A percentile compares a stretch with the other conserved stretches of the same genome.
phyloP scores from a whole-genome alignment of 2,797 vertebrate species.

The Etheostoma nigrum region DNA sequence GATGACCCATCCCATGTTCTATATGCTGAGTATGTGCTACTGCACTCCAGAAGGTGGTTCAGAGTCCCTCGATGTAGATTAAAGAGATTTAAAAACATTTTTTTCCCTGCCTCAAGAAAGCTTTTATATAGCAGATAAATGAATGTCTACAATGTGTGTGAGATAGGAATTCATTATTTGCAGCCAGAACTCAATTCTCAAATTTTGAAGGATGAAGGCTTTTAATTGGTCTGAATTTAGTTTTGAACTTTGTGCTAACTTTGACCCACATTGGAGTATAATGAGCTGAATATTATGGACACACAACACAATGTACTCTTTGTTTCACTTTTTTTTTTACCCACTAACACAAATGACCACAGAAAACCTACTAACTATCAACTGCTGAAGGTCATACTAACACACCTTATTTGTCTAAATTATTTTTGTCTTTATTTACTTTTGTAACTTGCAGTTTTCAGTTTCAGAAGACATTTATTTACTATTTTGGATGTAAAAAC shows the following conservation, averaged over 20 bases:
- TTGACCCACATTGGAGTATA: slow-evolving; percentile 26
- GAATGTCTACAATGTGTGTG: no score
- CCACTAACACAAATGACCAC: not conserved
- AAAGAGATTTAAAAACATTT: no score
- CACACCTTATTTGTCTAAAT: not conserved
- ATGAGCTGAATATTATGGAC: slow-evolving; percentile 3
- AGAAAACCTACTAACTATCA: not conserved
- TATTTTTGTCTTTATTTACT: not conserved
- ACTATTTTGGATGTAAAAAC: not conserved
- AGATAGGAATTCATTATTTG: not conserved
- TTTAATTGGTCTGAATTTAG: not conserved
- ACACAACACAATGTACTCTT: slow-evolving; percentile 44
- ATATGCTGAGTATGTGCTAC: no score
- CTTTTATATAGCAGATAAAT: no score
- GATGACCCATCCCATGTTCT: no score
- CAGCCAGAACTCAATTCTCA: not conserved
- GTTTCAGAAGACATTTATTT: not conserved
- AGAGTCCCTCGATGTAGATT: no score
- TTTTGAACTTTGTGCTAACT: slow-evolving; percentile 18
- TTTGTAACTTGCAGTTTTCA: not conserved
- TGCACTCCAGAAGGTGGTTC: no score
- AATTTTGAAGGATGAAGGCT: not conserved
- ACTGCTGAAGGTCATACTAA: slow-evolving; percentile 4
- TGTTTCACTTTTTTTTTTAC: slow-evolving; percentile 33
- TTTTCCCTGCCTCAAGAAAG: no score